Evolutionary conservation across 2,888 invertebrate species (phyloP).

Genomic region (Zaprionus bogoriensis): DNA sequence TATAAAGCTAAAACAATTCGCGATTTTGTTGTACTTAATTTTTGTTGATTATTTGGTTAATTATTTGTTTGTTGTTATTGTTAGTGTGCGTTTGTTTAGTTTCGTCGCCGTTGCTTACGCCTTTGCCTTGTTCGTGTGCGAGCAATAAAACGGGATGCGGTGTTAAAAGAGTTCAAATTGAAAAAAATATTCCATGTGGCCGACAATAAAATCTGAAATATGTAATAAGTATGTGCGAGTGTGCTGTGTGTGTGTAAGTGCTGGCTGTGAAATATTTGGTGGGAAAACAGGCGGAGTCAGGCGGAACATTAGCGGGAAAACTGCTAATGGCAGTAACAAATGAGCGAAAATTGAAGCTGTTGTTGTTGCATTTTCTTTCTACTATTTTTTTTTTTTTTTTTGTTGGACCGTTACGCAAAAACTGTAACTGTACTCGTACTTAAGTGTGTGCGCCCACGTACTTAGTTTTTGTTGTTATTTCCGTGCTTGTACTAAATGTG

Average conservation of each 20-base stretch:
- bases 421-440: slow-evolving; percentile 43
- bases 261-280: not conserved
- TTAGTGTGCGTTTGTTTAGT: slow-evolving; percentile 5
- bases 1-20: not conserved
- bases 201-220: slow-evolving; percentile 25
- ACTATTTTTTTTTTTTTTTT: slow-evolving; percentile 8
- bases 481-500: slow-evolving; percentile 1
- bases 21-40: slow-evolving; percentile 11
- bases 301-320: slow-evolving; percentile 5
- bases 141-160: slow-evolving; percentile 6
- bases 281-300: not conserved
- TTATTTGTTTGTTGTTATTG: not conserved
- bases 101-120: not conserved
- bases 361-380: not conserved
- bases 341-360: not conserved
- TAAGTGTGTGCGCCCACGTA: slow-evolving; percentile 24
- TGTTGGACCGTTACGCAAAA: slow-evolving; percentile 11
- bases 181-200: slow-evolving; percentile 16
- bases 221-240: slow-evolving; percentile 12
- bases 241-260: not conserved
- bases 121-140: slow-evolving; percentile 11
- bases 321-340: too few species aligned
- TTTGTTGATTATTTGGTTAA: slow-evolving; percentile 16
- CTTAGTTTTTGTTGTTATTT: slow-evolving; percentile 16
- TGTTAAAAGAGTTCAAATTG: slow-evolving; percentile 2